Base-by-base conservation (phyloP, 2,797 vertebrate genomes). In the Echiichthys vipera region DNA sequence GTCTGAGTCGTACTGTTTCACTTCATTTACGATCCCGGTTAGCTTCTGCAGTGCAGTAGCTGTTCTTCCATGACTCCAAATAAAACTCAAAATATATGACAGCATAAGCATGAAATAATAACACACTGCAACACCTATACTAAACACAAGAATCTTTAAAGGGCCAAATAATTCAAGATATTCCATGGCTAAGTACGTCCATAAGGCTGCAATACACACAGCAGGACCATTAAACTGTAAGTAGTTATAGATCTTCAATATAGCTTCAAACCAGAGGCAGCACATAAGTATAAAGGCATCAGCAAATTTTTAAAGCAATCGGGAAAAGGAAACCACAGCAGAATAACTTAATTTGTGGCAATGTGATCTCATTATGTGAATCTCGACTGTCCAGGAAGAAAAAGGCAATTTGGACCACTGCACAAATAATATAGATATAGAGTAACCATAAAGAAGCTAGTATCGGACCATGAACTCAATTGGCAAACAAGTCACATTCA, bases 341-440 rank as follows among this genome's bases (percentile, higher is more conserved):
- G 40, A 84, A 71, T 72, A 82, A 87, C 70, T 81, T 75, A 17
- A 72, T 72, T 67, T 71, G 51, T 47, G 40, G 10, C 20, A 51
- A 56, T 72, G 10, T 61, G 74, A 85, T 74, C 71, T 77, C 55
- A 72, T 82, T 80, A 74, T 37, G 50, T 82, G 63, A 36, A 63
- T 59, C 36, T 56, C 18, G 59, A 71, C 74, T 65, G 36, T 63
- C 47, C 40, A 49, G 61, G 54, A 42, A 63, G 57, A 42, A 66
- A 43, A 73, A 67, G 17, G 27, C 42, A 15, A 42, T 66, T 43
- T 27, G 15, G 57, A 69, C n/a, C 18, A 15, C 43, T n/a, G 63
- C 43, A 68, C 65, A 69, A 59, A 67, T 55, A 68, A 55, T 30
- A 70, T 25, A 12, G 39, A 68, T 27, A 15, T 4, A 53, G 18